These are phyloP conservation scores for Euplagia quadripunctaria DNA, from an alignment of 2,888 invertebrate genomes.

Conservation along the genomic window DNA sequence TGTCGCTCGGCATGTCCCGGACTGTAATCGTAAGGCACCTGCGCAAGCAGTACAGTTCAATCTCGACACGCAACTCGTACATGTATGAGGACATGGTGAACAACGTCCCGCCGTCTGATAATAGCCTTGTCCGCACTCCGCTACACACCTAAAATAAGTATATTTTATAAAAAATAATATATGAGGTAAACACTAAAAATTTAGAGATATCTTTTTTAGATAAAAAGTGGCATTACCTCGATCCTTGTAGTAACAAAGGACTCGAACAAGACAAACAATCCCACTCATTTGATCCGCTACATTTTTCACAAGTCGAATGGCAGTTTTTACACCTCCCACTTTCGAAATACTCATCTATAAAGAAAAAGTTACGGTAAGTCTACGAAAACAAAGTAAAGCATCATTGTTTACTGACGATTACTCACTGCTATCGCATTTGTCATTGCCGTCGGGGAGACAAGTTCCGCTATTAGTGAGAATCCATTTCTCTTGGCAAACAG, in stretches of 20 bases:
- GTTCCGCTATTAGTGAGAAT: conserved; percentile 91
- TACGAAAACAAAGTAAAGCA: conserved; percentile 48
- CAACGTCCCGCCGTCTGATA: conserved; percentile 92
- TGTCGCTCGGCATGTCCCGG: conserved; percentile 93
- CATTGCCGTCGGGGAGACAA: conserved; percentile 91
- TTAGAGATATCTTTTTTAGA: conserved; percentile 32
- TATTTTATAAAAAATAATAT: conserved; percentile 48
- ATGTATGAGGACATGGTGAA: conserved; percentile 93
- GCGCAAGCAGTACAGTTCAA: conserved; percentile 94
- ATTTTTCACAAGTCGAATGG: conserved; percentile 94
- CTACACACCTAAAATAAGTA: conserved; percentile 89
- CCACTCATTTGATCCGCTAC: conserved; percentile 92
- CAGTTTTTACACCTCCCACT: conserved; percentile 93
- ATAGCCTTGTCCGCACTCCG: conserved; percentile 92
- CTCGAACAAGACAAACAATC: conserved; percentile 92
- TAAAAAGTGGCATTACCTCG: conserved; percentile 72
- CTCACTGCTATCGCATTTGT: conserved; percentile 92
- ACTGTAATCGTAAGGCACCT: conserved; percentile 92
- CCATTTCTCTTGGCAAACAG: conserved; percentile 92
- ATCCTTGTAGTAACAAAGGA: conserved; percentile 91
- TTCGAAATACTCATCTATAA: conserved; percentile 91
- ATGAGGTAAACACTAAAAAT: conserved; percentile 14
- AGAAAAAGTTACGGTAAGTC: conserved; percentile 55
- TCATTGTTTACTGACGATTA: conserved; percentile 55
- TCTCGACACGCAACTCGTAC: conserved; percentile 92